phyloP scores from a whole-genome alignment of 2,797 vertebrate genomes.

The Sylvia borin region DNA sequence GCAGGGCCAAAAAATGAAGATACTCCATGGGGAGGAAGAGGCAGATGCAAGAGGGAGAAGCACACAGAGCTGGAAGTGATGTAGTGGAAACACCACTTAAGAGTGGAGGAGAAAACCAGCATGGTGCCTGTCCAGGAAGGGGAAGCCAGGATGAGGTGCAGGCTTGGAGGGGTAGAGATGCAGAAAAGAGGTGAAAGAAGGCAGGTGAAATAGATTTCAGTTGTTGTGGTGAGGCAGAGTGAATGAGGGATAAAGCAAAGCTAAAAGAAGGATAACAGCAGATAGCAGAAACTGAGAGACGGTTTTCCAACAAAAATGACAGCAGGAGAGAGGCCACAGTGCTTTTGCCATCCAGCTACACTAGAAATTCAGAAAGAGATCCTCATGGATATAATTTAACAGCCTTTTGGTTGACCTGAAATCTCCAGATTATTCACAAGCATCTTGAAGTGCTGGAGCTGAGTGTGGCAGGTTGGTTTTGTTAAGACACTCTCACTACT shows the following conservation, averaged over 20 bases:
- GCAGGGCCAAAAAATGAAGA: not conserved
- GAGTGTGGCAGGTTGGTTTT: not conserved
- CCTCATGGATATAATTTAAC: not conserved
- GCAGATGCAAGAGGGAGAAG: not conserved
- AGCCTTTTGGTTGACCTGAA: not conserved
- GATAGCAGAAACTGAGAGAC: not conserved
- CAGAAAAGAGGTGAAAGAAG: not conserved
- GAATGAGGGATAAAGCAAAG: not conserved
- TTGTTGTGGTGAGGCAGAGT: not conserved
- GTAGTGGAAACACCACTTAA: not conserved
- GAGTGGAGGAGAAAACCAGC: not conserved
- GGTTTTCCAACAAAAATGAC: not conserved
- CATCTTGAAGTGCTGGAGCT: not conserved
- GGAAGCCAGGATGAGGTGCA: not conserved
- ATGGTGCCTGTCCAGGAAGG: rapidly evolving
- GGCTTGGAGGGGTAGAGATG: not conserved
- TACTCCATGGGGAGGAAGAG: not conserved
- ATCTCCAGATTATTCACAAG: not conserved
- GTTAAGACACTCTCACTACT: not conserved
- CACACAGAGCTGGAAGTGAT: not conserved
- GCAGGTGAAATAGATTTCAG: not conserved
- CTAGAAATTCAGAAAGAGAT: not conserved
- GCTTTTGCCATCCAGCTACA: not conserved
- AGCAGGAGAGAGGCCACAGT: not conserved
- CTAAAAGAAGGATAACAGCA: not conserved